Evolutionary conservation across 2,113 vertebrate species (phyloP), one percentile per base, ranked within the genome.

Genomic region (Oncorhynchus clarkii): DNA sequence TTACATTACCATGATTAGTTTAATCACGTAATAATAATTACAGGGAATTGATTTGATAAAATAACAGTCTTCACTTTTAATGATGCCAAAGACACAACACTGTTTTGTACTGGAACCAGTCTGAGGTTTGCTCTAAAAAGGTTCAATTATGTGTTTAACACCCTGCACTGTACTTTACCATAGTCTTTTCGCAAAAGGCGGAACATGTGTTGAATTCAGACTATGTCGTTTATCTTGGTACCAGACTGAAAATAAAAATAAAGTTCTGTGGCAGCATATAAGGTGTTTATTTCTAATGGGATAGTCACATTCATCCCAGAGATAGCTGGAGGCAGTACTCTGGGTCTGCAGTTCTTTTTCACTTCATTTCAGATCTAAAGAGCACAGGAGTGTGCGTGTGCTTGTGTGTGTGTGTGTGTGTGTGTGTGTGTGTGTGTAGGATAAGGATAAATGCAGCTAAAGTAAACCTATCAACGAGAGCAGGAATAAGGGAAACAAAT

Each of bases 301-400:
- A 86, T 74, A 77, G 80, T 78, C 80, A 71, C 71, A 84, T 87
- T 87, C 84, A 83, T 85, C 86, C 77, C 72, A 73, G 68, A 83
- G 81, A 86, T 86, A 71, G 39, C 39, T 88, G 78, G 78, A 75
- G 85, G 87, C 80, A 3, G 60, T 79, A 51, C 74, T 80, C 80
- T 82, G 77, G 62, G 20, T 85, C 76, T 48, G 71, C 81, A 80
- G 75, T 85, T 87, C 82, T 81, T 88, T 88, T 85, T 74, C 83
- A 85, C 73, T 84, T 91, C 79, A 85, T 88, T 88, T 89, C 79
- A 87, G 77, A 89, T 84, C 70, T 81, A 79, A 90, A 79, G 84
- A 83, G 80, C 62, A 13, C 71, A 1, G 64, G 59, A 66, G 22
- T 67, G 67, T 65, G 70, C 27, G 34, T 62, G 51, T 11, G 34